These are phyloP conservation scores for Heterocephalus glaber DNA, from an alignment of 2,113 vertebrate species.

Conservation along the genomic window DNA sequence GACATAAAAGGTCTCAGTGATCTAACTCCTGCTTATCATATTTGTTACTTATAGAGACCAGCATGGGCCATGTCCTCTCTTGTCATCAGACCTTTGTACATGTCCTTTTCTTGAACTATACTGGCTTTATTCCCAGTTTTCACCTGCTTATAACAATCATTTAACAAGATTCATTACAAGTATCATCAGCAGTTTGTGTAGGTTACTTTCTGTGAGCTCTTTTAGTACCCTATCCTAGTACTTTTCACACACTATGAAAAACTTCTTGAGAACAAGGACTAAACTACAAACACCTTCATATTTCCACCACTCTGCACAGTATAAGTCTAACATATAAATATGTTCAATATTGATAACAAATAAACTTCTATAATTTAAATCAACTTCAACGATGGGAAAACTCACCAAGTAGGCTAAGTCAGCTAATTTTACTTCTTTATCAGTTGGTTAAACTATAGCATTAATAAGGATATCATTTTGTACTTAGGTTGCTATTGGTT, in stretches of 20 bases:
- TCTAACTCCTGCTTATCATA: background rate
- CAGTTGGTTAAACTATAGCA: background rate
- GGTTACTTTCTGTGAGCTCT: background rate
- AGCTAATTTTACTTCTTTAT: background rate
- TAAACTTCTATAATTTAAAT: constrained; percentile 4
- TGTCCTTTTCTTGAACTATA: background rate
- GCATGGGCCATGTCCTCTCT: background rate
- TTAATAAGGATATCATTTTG: background rate
- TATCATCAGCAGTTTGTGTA: background rate
- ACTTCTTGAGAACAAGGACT: constrained; percentile 43
- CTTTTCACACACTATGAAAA: background rate
- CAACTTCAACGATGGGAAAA: background rate
- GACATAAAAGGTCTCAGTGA: background rate
- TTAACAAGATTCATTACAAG: background rate
- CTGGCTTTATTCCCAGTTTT: constrained; percentile 8
- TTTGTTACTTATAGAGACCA: background rate
- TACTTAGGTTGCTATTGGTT: background rate
- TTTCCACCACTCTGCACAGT: background rate
- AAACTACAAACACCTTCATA: background rate
- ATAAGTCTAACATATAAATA: background rate
- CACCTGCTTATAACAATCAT: background rate
- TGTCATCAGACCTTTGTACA: background rate
- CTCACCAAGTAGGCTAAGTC: background rate
- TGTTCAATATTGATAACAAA: background rate
- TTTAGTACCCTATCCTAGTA: background rate